These are phyloP conservation scores for Fulmarus glacialis DNA, from an alignment of 2,113 vertebrate species.

Conservation along the genomic window DNA sequence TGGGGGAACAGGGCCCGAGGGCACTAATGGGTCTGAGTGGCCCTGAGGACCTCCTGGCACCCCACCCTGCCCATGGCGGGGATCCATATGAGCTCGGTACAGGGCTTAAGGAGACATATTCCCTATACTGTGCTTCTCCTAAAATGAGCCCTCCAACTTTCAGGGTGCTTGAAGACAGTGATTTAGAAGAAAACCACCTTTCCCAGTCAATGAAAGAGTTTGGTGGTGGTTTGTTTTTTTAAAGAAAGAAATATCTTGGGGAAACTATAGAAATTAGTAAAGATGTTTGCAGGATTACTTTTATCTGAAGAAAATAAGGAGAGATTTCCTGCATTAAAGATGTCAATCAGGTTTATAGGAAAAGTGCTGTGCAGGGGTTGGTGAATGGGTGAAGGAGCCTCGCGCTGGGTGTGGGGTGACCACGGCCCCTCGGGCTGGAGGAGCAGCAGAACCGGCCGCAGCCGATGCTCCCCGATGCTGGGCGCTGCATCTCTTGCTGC, in stretches of 20 bases:
- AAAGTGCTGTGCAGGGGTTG: neutral
- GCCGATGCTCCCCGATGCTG: rapidly evolving
- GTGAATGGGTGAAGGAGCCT: rapidly evolving
- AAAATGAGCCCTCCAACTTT: neutral
- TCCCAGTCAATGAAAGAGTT: neutral
- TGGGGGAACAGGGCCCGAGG: neutral
- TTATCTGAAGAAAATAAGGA: neutral
- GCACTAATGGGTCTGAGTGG: neutral
- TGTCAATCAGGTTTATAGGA: neutral
- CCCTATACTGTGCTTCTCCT: neutral
- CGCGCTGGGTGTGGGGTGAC: neutral
- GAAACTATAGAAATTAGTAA: neutral
- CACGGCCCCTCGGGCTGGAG: rapidly evolving
- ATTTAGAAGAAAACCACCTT: neutral
- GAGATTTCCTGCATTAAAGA: neutral
- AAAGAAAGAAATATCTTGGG: neutral
- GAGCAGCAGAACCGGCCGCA: neutral
- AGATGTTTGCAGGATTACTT: neutral
- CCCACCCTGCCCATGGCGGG: neutral
- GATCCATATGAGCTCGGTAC: neutral
- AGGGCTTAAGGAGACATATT: neutral
- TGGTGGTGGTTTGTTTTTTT: neutral
- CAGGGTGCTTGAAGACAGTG: neutral
- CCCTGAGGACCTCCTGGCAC: neutral
- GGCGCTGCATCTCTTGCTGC: neutral